These are phyloP conservation scores for Serranus cabrilla DNA, from an alignment of 2,797 vertebrate species.

Conservation along the genomic window DNA sequence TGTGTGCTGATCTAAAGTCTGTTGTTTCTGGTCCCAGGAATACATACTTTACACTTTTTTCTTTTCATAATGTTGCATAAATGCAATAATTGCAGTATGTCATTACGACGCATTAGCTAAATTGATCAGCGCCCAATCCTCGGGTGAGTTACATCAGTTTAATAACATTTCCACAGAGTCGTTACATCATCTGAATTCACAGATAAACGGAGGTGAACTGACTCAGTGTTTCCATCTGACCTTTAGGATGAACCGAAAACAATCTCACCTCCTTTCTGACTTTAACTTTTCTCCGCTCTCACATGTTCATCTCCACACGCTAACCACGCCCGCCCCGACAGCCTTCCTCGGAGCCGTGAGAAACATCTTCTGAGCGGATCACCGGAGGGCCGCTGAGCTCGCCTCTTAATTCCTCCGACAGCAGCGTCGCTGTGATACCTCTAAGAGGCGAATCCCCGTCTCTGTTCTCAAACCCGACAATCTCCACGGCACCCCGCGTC, in stretches of 20 bases:
- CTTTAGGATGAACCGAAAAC: slow-evolving; percentile 2
- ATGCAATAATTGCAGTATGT: not conserved
- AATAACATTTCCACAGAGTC: not conserved
- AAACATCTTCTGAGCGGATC: slow-evolving; percentile 66
- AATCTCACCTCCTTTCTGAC: not conserved
- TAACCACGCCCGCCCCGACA: not conserved
- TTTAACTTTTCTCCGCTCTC: not conserved
- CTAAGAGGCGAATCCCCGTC: slow-evolving; percentile 61
- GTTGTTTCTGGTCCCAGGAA: not conserved
- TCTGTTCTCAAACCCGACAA: slow-evolving; percentile 67
- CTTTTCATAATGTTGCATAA: not conserved
- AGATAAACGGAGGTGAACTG: no score
- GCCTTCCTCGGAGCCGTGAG: slow-evolving; percentile 61
- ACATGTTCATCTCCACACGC: slow-evolving; percentile 16
- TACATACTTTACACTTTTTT: no score
- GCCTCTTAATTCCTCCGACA: slow-evolving; percentile 72
- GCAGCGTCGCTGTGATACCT: slow-evolving; percentile 65
- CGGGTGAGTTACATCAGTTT: not conserved
- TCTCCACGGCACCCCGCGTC: slow-evolving; percentile 52
- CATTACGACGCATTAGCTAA: not conserved
- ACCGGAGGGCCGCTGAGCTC: slow-evolving; percentile 55
- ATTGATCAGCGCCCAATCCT: not conserved
- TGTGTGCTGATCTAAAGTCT: no score
- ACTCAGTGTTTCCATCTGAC: not conserved
- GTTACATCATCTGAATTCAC: not conserved